phyloP scores from a whole-genome alignment of 1,140 invertebrate genomes.

The Formica exsecta region DNA sequence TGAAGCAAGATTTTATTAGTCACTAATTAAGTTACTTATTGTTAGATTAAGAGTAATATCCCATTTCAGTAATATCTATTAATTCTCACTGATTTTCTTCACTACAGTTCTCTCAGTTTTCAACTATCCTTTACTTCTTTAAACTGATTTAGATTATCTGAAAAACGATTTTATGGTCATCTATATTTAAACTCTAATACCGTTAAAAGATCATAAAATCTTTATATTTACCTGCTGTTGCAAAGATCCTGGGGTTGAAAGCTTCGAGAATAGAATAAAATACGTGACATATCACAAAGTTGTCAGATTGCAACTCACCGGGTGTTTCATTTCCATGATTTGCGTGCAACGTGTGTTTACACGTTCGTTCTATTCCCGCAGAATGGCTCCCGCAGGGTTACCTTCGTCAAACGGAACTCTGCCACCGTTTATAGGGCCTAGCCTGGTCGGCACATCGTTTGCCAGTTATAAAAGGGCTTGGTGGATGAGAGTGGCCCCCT shows the following conservation, averaged over 20 bases:
- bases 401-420: constrained; percentile 55
- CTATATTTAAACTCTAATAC: background rate
- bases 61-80: background rate
- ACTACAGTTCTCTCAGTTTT: background rate
- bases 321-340: background rate
- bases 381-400: constrained; percentile 77
- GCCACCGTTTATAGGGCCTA: constrained; percentile 47
- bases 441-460: constrained; percentile 51
- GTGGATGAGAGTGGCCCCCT: constrained; percentile 81
- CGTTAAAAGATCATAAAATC: background rate
- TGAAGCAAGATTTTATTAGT: background rate
- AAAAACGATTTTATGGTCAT: background rate
- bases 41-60: background rate
- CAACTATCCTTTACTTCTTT: no score
- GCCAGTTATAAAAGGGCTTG: constrained; percentile 78
- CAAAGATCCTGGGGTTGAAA: background rate
- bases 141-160: background rate
- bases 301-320: background rate
- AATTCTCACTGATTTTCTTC: background rate
- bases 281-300: background rate
- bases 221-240: background rate
- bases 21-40: background rate
- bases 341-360: constrained; percentile 40
- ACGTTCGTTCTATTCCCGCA: constrained; percentile 66
- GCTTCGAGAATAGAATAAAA: background rate